phyloP scores from a whole-genome alignment of 2,113 vertebrate species.

The Sarotherodon lohbergeri region DNA sequence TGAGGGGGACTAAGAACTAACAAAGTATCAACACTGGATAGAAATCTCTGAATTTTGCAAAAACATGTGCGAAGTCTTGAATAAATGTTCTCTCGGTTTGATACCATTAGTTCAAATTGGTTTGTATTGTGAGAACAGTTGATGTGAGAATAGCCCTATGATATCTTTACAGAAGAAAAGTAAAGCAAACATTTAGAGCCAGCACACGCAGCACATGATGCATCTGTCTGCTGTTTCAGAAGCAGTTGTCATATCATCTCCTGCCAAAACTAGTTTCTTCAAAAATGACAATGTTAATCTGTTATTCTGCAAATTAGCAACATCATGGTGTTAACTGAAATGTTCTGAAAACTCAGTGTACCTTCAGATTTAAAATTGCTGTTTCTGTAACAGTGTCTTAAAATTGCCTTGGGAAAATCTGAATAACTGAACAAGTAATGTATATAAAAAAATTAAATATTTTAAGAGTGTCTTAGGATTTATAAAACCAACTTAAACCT shows the following conservation, averaged over 20 bases:
- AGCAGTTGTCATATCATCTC: neutral
- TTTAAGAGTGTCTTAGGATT: neutral
- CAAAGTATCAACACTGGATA: neutral
- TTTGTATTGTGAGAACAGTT: neutral
- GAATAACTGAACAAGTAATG: neutral
- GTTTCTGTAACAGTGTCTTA: neutral
- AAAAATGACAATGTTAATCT: neutral
- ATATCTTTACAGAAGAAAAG: neutral
- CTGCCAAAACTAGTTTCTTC: neutral
- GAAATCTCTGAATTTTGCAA: neutral
- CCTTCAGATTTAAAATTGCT: neutral
- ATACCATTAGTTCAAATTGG: neutral
- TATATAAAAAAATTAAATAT: neutral
- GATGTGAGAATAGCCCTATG: neutral
- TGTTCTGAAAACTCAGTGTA: neutral
- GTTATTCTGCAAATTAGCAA: neutral
- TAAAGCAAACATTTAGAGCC: neutral
- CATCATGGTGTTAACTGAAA: neutral
- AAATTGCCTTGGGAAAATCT: neutral
- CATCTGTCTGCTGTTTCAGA: neutral
- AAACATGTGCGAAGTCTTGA: neutral
- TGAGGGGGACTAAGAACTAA: neutral
- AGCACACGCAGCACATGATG: neutral
- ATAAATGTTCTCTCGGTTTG: neutral
- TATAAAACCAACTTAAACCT: neutral